Percentiles rank a stretch among this genome's conserved stretches.
These are phyloP conservation scores for Belonocnema kinseyi DNA, from an alignment of 1,140 invertebrate genomes.

Conservation along the genomic window DNA sequence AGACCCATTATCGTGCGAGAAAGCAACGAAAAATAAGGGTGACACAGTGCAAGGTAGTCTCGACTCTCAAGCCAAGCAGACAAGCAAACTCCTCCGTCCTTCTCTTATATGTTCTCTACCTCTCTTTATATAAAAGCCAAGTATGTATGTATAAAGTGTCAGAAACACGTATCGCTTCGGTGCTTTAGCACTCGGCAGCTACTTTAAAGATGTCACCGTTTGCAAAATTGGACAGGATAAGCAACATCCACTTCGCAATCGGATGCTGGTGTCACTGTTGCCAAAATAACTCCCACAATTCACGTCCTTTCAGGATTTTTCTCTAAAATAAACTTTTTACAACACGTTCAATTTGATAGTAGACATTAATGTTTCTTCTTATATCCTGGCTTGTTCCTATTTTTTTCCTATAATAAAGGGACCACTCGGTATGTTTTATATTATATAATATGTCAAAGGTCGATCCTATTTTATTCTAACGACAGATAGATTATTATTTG, in stretches of 20 bases:
- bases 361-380: no score
- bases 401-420: no score
- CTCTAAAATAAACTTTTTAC: not conserved
- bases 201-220: constrained; percentile 53
- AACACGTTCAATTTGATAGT: no score
- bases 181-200: constrained; percentile 56
- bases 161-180: constrained; percentile 67
- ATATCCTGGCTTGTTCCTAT: no score
- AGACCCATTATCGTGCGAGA: constrained; percentile 59
- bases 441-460: no score
- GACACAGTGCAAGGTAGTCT: constrained; percentile 60
- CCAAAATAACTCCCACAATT: constrained; percentile 12
- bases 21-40: constrained; percentile 67
- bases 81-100: constrained; percentile 38
- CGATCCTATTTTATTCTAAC: no score
- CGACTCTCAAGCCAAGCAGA: constrained; percentile 25
- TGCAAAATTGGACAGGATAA: constrained; percentile 44
- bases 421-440: no score
- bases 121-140: constrained; percentile 34
- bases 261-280: constrained; percentile 10
- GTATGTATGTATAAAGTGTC: constrained; percentile 64
- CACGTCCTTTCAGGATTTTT: not conserved
- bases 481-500: no score
- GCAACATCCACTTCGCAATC: constrained; percentile 21
- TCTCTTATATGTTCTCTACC: constrained; percentile 33